phyloP scores from a whole-genome alignment of 2,888 invertebrate species.

The Sesia bembeciformis region DNA sequence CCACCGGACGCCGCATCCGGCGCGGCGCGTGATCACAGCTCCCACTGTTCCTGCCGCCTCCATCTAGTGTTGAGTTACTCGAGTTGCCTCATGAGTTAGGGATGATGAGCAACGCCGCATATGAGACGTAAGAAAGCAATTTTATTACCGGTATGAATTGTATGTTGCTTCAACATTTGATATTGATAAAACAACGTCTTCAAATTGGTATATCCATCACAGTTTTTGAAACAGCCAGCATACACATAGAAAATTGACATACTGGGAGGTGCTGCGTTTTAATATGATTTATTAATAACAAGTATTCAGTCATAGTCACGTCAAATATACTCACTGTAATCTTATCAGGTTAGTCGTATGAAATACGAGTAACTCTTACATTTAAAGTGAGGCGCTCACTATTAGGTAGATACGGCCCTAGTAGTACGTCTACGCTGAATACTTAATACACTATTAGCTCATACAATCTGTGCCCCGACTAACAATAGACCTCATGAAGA shows the following conservation, averaged over 20 bases:
- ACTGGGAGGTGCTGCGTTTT: no score
- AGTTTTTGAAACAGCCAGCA: no score
- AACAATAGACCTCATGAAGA: conserved; percentile 19
- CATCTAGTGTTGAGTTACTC: background rate
- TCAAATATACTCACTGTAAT: background rate
- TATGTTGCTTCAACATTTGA: no score
- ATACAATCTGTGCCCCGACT: conserved; percentile 24
- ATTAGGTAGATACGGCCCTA: background rate
- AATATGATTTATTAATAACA: no score
- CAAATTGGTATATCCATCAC: no score
- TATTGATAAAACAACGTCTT: no score
- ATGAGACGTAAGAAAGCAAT: no score
- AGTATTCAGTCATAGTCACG: no score
- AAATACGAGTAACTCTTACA: background rate
- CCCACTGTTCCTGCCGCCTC: conserved; percentile 12
- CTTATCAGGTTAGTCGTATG: background rate
- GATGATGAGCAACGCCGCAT: no score
- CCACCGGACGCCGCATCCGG: conserved; percentile 65
- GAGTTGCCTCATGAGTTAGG: no score
- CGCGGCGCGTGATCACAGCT: conserved; percentile 51
- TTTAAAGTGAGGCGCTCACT: background rate
- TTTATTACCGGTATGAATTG: no score
- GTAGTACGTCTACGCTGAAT: conserved; percentile 35
- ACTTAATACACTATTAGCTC: conserved; percentile 53
- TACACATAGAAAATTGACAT: no score